These are phyloP conservation scores for Nudaria mundana DNA, from an alignment of 2,888 invertebrate genomes.

Conservation along the genomic window DNA sequence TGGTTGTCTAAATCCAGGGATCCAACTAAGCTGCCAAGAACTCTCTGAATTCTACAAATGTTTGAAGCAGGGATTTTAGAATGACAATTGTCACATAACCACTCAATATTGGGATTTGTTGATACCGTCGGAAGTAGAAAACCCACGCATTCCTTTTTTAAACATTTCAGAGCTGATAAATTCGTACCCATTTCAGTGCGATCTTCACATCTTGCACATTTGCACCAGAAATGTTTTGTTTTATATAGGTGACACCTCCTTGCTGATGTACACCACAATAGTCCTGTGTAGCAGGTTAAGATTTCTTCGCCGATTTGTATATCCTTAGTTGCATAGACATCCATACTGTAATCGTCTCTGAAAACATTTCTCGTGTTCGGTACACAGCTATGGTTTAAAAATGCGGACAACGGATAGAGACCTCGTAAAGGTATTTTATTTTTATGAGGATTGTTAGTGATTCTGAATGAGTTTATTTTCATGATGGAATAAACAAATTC, in stretches of 20 bases:
- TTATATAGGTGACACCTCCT: conserved; percentile 81
- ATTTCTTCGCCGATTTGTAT: conserved; percentile 83
- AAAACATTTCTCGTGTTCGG: conserved; percentile 86
- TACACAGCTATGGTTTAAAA: conserved; percentile 85
- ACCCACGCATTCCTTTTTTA: conserved; percentile 73
- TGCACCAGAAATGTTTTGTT: conserved; percentile 85
- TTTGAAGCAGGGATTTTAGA: conserved; percentile 55
- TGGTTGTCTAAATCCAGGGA: conserved; percentile 69
- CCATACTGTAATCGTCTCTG: conserved; percentile 75
- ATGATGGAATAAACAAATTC: conserved; percentile 75
- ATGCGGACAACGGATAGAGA: conserved; percentile 83
- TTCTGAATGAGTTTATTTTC: conserved; percentile 85
- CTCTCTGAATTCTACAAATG: conserved; percentile 66
- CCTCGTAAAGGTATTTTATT: conserved; percentile 76
- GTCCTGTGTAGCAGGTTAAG: conserved; percentile 83
- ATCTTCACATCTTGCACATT: conserved; percentile 83
- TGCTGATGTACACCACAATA: conserved; percentile 84
- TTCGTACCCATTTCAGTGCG: conserved; percentile 82
- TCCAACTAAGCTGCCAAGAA: conserved; percentile 79
- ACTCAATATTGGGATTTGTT: conserved; percentile 63
- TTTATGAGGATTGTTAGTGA: conserved; percentile 46
- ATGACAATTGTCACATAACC: conserved; percentile 81
- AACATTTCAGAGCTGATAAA: conserved; percentile 78
- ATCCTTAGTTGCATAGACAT: conserved; percentile 78
- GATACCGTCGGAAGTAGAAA: conserved; percentile 77